Evolutionary conservation across 1,140 invertebrate genomes (phyloP), one percentile per base, ranked within the genome.

Genomic region (Trichonephila clavipes): DNA sequence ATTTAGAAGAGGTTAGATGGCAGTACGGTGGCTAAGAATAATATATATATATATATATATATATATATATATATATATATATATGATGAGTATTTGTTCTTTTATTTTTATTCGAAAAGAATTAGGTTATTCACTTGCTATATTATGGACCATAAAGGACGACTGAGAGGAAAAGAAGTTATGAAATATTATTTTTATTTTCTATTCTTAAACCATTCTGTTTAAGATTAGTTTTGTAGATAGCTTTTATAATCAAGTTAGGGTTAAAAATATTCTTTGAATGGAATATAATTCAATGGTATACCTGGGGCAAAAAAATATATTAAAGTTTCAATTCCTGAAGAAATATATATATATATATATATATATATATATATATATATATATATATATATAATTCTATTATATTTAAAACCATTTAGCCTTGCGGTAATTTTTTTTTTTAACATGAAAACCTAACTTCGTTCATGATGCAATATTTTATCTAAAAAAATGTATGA

Each of bases 31-130:
- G 28, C 72, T 18, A 34, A 77, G 72, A 77, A 77, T 28, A 28
- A n/a, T n/a, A n/a, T n/a, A 28, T 28, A 28, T 28, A 28, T 28
- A 28, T 28, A 28, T 28, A 28, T 28, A 28, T 28, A 28, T 28
- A 28, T 28, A 28, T 28, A 28, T 28, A 28, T 28, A 28, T 28
- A 28, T 28, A 28, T 28, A 28, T 28, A 28, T 28, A 28, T 28
- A 28, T 28, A 28, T 77, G 24, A 19, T 12, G 72, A 77, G 28
- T 28, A 77, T 77, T 40, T 40, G 18, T 34, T 77, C 28, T 77
- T 77, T 77, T 40, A 77, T 77, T 77, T 77, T 77, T 19, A 77
- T 77, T 34, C 14, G 28, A 34, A 77, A 77, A 77, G 28, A 77
- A 77, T 77, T 40, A 77, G 72, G 72, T 28, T 34, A 77, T 77